Percentiles rank a stretch among this genome's conserved stretches.
Conservation (phyloP, 1,140 invertebrate genomes). For the Brachystomella parvula region DNA sequence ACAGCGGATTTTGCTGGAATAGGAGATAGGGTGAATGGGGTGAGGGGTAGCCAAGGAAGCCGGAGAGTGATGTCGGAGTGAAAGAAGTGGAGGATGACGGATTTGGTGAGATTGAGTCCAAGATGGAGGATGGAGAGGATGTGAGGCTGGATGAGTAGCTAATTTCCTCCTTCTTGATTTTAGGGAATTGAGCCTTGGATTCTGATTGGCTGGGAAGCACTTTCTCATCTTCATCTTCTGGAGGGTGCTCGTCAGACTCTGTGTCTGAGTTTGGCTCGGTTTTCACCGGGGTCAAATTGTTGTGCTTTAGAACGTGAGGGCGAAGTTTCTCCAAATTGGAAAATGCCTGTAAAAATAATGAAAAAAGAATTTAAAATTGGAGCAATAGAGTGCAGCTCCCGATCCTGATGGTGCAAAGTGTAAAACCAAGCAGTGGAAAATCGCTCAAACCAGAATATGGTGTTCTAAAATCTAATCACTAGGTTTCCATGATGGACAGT, state of each 20-base stretch:
- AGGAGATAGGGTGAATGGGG: conserved; percentile 32
- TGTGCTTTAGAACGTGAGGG: conserved; percentile 63
- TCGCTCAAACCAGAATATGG: too few relatives aligned
- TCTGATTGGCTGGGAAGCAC: too few relatives aligned
- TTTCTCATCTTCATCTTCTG: conserved; percentile 9
- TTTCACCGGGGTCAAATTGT: conserved; percentile 41
- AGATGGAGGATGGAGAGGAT: not conserved
- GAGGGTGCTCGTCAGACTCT: conserved; percentile 23
- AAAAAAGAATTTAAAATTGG: not conserved
- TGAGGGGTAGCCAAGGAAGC: conserved; percentile 32
- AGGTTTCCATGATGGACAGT: too few relatives aligned
- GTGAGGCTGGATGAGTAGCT: not conserved
- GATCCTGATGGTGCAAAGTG: too few relatives aligned
- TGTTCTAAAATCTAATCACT: too few relatives aligned
- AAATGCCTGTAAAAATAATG: conserved; percentile 49
- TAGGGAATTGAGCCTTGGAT: not conserved
- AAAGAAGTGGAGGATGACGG: conserved; percentile 22
- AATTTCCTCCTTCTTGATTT: conserved; percentile 21
- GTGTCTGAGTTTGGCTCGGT: conserved; percentile 43
- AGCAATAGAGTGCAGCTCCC: not conserved
- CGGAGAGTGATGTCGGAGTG: conserved; percentile 25
- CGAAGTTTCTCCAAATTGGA: conserved; percentile 59
- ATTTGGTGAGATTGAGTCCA: conserved; percentile 1
- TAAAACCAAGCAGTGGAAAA: too few relatives aligned
- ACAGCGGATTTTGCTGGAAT: conserved; percentile 31